phyloP scores from a whole-genome alignment of 23 tunicate genomes.

The Diplosoma virens region DNA sequence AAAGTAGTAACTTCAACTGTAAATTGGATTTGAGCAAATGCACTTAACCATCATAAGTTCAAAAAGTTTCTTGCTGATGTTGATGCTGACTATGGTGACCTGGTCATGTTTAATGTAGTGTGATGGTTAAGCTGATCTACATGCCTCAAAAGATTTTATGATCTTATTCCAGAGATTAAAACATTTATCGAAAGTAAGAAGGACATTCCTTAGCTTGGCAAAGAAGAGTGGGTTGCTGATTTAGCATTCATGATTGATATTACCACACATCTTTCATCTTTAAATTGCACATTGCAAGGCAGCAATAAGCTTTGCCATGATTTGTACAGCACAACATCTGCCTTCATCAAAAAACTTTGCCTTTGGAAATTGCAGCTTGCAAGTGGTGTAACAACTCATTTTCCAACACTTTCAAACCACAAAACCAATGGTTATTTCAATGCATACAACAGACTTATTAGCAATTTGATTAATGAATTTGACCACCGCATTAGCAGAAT shows the following conservation, averaged over 20 bases:
- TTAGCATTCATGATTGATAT: conserved; percentile 35
- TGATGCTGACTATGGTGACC: conserved; percentile 63
- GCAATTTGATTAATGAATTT: conserved; percentile 31
- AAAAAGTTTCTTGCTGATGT: conserved; percentile 43
- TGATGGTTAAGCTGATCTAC: conserved; percentile 67
- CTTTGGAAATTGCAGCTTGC: conserved; percentile 65
- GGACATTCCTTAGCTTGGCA: conserved; percentile 52
- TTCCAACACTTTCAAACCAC: conserved; percentile 50
- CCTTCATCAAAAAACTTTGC: conserved; percentile 46
- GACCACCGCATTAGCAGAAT: conserved; percentile 9
- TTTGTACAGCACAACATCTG: conserved; percentile 63
- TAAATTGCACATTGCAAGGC: conserved; percentile 47
- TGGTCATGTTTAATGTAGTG: conserved; percentile 47
- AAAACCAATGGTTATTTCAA: conserved; percentile 31
- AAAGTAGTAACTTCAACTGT: conserved; percentile 47
- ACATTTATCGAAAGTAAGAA: conserved; percentile 41
- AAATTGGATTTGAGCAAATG: conserved; percentile 57
- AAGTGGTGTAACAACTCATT: conserved; percentile 55
- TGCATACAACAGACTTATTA: conserved; percentile 31
- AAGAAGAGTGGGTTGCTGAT: conserved; percentile 41
- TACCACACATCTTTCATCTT: conserved; percentile 54
- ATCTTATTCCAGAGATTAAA: conserved; percentile 50
- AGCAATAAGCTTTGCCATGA: conserved; percentile 45
- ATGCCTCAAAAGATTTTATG: conserved; percentile 50
- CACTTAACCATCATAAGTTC: conserved; percentile 41